Percentiles rank a stretch among this genome's conserved stretches.
phyloP scores from a whole-genome alignment of 2,113 vertebrate species.

The Syngnathus typhle region DNA sequence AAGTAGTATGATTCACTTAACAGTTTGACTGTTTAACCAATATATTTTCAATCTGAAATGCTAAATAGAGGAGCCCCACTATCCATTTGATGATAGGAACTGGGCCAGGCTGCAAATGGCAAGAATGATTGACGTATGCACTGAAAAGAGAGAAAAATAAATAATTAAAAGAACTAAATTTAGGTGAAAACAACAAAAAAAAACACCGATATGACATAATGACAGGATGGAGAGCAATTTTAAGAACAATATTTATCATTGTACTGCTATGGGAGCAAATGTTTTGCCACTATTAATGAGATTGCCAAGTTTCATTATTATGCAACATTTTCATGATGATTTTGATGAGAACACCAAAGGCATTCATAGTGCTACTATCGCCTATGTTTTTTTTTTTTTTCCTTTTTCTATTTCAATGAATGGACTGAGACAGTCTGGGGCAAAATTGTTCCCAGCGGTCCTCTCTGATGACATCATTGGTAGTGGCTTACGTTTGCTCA shows the following conservation, averaged over 20 bases:
- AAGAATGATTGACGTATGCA: too few relatives aligned
- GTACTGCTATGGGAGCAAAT: neutral
- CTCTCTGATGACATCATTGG: neutral
- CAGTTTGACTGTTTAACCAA: neutral
- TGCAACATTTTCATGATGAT: neutral
- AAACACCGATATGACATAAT: too few relatives aligned
- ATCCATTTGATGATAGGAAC: too few relatives aligned
- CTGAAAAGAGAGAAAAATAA: too few relatives aligned
- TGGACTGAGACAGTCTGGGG: neutral
- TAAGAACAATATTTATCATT: too few relatives aligned
- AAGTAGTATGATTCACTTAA: neutral
- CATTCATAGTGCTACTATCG: neutral
- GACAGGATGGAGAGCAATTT: too few relatives aligned
- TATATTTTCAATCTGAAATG: neutral
- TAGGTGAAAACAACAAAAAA: too few relatives aligned
- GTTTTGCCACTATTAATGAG: neutral
- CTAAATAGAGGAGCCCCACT: too few relatives aligned
- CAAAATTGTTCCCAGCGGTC: neutral
- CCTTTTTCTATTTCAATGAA: neutral
- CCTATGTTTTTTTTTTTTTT: neutral
- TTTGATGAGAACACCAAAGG: neutral
- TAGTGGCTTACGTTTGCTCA: slow-evolving; percentile 23
- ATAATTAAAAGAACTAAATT: too few relatives aligned
- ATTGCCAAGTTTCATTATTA: neutral
- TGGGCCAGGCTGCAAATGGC: too few relatives aligned